Percentiles rank a stretch among this genome's conserved stretches.
Conservation (phyloP, 2,797 vertebrate species). For the Microctenopoma steveboyesi region DNA sequence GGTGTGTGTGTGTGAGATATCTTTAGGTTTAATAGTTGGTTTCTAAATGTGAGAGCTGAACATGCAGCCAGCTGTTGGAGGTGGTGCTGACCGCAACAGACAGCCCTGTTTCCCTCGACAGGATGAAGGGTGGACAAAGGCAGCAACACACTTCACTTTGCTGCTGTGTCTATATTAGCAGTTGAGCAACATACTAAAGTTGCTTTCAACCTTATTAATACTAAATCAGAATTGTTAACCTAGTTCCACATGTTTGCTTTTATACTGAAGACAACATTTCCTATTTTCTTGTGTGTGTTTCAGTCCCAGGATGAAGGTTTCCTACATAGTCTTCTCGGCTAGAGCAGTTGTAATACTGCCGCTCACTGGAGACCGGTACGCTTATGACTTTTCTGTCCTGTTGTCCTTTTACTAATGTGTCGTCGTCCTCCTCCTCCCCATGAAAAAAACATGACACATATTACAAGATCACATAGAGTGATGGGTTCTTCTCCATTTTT, state of each 20-base stretch:
- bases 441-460: not conserved
- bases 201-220: not conserved
- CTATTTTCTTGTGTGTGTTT: conserved; percentile 33
- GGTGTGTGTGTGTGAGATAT: conserved; percentile 58
- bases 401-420: not conserved
- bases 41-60: conserved; percentile 68
- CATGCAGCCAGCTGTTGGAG: conserved; percentile 59
- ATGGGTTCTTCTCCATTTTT: conserved; percentile 11
- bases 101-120: conserved; percentile 1
- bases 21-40: conserved; percentile 75
- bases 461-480: conserved; percentile 13
- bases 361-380: conserved; percentile 90
- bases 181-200: not conserved
- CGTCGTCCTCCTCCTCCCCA: not conserved
- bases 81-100: conserved; percentile 39
- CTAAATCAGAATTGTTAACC: not conserved
- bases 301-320: conserved; percentile 78
- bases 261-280: not conserved
- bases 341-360: conserved; percentile 83
- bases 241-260: not conserved
- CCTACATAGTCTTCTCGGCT: conserved; percentile 83
- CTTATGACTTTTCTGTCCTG: not conserved
- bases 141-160: conserved; percentile 4
- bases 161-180: not conserved
- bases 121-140: not conserved